These are phyloP conservation scores for Drosophila cognata DNA, from an alignment of 2,888 invertebrate genomes.

Conservation along the genomic window DNA sequence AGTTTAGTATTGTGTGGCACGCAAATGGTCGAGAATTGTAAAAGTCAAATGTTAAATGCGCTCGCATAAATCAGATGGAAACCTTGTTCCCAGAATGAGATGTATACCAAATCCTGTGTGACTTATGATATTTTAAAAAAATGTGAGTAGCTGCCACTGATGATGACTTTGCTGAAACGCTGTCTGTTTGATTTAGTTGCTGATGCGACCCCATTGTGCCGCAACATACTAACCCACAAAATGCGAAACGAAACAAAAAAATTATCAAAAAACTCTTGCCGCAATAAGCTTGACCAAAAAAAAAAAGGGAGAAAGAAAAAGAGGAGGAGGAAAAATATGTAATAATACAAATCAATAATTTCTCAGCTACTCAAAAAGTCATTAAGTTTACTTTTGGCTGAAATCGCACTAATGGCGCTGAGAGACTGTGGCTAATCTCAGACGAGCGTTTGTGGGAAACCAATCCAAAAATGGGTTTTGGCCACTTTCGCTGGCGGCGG, in stretches of 20 bases:
- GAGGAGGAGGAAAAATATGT: neutral
- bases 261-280: constrained; percentile 23
- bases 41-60: constrained; percentile 44
- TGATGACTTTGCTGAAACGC: constrained; percentile 44
- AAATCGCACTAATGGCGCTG: constrained; percentile 46
- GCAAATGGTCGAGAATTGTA: constrained; percentile 32
- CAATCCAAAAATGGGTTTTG: constrained; percentile 15
- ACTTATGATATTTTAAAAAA: constrained; percentile 9
- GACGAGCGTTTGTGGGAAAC: constrained; percentile 24
- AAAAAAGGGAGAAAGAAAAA: constrained; percentile 3
- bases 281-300: constrained; percentile 38
- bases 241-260: neutral
- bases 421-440: constrained; percentile 27
- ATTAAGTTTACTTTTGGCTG: constrained; percentile 57
- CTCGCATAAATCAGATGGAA: constrained; percentile 39
- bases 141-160: constrained; percentile 9
- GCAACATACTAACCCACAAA: constrained; percentile 59
- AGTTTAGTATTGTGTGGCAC: constrained; percentile 10
- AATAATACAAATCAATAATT: constrained; percentile 66
- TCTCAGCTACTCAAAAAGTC: constrained; percentile 72
- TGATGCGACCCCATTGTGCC: constrained; percentile 27
- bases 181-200: constrained; percentile 20
- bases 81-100: neutral
- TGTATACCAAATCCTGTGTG: constrained; percentile 4
- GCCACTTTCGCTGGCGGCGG: constrained; percentile 71